Evolutionary conservation across 2,888 invertebrate genomes (phyloP).

Genomic region (Drosophila greeni): DNA sequence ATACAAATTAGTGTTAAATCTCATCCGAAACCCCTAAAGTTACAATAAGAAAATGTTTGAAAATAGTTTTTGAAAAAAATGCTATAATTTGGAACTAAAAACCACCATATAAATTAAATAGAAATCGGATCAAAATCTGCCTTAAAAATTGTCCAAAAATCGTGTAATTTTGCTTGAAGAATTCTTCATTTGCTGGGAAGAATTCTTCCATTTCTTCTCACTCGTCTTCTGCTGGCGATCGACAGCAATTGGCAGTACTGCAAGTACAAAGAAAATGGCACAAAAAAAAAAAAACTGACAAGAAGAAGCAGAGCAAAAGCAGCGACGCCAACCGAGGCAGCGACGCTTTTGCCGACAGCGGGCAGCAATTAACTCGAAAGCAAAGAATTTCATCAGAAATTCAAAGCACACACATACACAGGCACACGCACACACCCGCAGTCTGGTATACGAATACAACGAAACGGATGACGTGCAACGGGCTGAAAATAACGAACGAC

Average conservation of each 20-base stretch:
- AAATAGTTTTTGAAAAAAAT: neutral
- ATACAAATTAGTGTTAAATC: neutral
- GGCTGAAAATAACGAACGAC: constrained; percentile 63
- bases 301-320: constrained; percentile 14
- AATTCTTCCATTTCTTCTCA: constrained; percentile 19
- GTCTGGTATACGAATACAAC: constrained; percentile 39
- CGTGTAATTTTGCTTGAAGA: constrained; percentile 1
- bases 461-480: constrained; percentile 67
- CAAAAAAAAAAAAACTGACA: constrained; percentile 44
- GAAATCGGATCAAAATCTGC: constrained; percentile 13
- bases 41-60: neutral
- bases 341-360: constrained; percentile 43
- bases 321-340: constrained; percentile 30
- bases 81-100: neutral
- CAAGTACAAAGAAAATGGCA: constrained; percentile 68
- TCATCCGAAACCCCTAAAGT: neutral
- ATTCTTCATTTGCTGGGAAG: constrained; percentile 6
- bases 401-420: constrained; percentile 63
- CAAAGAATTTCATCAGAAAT: constrained; percentile 76
- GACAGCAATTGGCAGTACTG: constrained; percentile 55
- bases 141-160: constrained; percentile 4
- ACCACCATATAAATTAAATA: neutral
- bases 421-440: constrained; percentile 4
- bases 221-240: constrained; percentile 46
- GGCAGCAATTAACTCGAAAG: constrained; percentile 71